phyloP scores from a whole-genome alignment of 2,797 vertebrate genomes.

The Cyclura pinguis region DNA sequence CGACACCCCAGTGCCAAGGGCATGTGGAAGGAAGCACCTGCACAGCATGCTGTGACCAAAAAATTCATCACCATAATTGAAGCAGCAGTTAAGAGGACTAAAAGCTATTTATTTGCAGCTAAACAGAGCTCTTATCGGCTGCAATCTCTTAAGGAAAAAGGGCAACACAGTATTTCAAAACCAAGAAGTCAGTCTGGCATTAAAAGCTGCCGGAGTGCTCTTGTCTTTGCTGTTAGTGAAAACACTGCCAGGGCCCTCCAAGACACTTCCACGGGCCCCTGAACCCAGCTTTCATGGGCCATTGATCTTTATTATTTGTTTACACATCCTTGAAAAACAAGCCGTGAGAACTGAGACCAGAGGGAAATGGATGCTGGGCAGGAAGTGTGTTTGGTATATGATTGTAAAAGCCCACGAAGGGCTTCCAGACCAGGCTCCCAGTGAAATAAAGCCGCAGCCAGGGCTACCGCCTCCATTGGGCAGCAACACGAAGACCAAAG shows the following conservation, averaged over 20 bases:
- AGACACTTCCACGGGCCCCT: neutral
- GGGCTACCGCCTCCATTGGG: neutral
- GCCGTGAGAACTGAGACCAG: neutral
- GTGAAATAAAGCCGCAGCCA: neutral
- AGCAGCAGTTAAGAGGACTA: neutral
- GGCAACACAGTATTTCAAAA: conserved; percentile 10
- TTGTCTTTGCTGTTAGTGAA: neutral
- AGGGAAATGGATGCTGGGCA: neutral
- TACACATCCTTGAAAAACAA: conserved; percentile 41
- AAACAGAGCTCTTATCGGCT: neutral
- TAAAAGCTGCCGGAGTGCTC: conserved; percentile 13
- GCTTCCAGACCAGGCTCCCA: neutral
- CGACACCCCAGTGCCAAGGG: neutral
- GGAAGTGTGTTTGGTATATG: neutral
- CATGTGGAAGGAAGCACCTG: no score
- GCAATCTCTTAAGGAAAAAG: neutral
- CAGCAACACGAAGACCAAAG: neutral
- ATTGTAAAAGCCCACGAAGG: neutral
- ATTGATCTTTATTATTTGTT: conserved; percentile 48
- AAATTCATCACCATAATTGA: neutral
- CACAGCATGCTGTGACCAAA: neutral
- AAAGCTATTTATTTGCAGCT: neutral
- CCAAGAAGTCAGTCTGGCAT: neutral
- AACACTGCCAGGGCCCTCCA: neutral
- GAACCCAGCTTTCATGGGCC: conserved; percentile 26